These are phyloP conservation scores for Cnemophilus loriae DNA, from an alignment of 2,113 vertebrate genomes.

Conservation along the genomic window DNA sequence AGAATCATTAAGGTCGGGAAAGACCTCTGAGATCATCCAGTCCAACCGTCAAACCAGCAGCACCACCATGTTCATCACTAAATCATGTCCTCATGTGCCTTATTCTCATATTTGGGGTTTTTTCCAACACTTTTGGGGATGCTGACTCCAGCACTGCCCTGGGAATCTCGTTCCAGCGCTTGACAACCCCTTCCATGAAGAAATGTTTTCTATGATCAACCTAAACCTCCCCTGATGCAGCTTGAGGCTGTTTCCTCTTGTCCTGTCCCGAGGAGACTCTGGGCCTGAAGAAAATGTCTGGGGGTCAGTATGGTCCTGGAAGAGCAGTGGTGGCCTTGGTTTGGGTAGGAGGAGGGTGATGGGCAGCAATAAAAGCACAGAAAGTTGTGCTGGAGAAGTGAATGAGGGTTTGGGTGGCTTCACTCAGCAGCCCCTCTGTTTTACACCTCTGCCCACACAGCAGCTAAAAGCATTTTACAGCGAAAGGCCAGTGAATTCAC, in stretches of 20 bases:
- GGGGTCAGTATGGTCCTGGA: neutral
- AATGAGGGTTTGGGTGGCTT: neutral
- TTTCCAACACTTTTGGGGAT: neutral
- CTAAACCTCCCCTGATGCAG: neutral
- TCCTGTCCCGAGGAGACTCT: neutral
- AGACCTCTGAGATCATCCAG: neutral
- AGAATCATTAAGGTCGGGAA: neutral
- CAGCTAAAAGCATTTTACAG: neutral
- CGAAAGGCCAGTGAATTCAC: neutral
- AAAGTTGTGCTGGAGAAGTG: neutral
- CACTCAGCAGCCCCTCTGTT: neutral
- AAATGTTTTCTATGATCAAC: neutral
- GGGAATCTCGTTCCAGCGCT: neutral
- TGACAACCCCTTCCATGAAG: no score
- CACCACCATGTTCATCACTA: neutral
- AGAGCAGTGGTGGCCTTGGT: neutral
- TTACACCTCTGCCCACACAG: neutral
- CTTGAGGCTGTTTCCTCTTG: neutral
- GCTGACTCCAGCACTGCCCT: neutral
- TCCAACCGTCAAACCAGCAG: fast-evolving
- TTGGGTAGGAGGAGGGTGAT: neutral
- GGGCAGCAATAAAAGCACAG: neutral
- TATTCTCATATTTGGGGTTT: neutral
- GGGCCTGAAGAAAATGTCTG: neutral
- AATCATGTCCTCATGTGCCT: fast-evolving